Conservation (phyloP, 2,113 vertebrate genomes). For the Platanista minor region DNA sequence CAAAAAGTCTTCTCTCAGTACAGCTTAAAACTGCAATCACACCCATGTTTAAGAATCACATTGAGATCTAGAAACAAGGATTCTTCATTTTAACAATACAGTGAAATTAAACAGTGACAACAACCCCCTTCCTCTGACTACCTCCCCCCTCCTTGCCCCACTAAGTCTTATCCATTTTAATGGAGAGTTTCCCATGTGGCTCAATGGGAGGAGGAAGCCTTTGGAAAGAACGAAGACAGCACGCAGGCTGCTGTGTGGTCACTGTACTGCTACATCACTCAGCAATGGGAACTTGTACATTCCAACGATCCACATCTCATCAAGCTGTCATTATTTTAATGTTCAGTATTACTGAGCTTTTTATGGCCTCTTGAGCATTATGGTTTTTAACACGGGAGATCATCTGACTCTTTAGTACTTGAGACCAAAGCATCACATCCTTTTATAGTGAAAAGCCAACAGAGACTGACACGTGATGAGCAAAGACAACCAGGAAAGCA, state of each 20-base stretch:
- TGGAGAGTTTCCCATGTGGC: neutral
- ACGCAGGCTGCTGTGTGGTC: neutral
- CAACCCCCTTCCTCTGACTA: neutral
- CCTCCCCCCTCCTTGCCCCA: neutral
- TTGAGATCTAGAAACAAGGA: neutral
- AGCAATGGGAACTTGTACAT: neutral
- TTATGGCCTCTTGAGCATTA: neutral
- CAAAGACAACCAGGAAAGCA: neutral
- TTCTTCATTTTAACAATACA: neutral
- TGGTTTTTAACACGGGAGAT: conserved; percentile 29
- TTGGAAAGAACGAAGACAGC: neutral
- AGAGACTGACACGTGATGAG: neutral
- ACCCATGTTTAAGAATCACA: neutral
- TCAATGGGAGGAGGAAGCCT: neutral
- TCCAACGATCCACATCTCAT: neutral
- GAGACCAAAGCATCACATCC: neutral
- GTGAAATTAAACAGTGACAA: neutral
- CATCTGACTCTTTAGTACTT: neutral
- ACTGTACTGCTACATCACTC: neutral
- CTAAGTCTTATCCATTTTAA: neutral
- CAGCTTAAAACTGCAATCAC: neutral
- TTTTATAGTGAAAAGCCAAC: conserved; percentile 33
- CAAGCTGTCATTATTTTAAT: conserved; percentile 29
- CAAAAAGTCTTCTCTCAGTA: neutral
- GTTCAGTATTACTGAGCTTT: conserved; percentile 38